phyloP scores from a whole-genome alignment of 1,140 invertebrate species.

The Samia ricini region DNA sequence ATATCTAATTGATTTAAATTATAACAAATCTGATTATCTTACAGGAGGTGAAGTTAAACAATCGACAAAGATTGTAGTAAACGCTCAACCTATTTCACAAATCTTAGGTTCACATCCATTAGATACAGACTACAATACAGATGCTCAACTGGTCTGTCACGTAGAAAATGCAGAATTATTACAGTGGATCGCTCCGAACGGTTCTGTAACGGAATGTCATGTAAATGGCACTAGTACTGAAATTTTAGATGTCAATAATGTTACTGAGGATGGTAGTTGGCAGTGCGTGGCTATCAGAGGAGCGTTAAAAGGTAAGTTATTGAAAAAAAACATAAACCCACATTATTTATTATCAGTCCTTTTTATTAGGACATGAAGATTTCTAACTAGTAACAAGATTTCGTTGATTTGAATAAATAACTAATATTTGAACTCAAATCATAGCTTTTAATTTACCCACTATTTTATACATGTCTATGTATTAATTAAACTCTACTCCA shows the following conservation, averaged over 20 bases:
- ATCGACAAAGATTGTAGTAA: slow-evolving; percentile 39
- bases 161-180: slow-evolving; percentile 42
- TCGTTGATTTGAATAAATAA: too few relatives aligned
- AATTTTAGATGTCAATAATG: slow-evolving; percentile 41
- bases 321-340: too few relatives aligned
- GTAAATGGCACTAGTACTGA: slow-evolving; percentile 34
- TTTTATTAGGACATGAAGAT: too few relatives aligned
- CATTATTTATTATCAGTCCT: too few relatives aligned
- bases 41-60: slow-evolving; percentile 46
- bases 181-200: slow-evolving; percentile 40
- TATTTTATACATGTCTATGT: too few relatives aligned
- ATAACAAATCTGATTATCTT: slow-evolving; percentile 9
- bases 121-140: slow-evolving; percentile 21
- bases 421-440: too few relatives aligned
- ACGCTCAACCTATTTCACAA: slow-evolving; percentile 42
- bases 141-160: slow-evolving; percentile 43
- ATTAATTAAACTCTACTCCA: too few relatives aligned
- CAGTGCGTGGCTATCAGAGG: slow-evolving; percentile 44
- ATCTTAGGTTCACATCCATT: slow-evolving; percentile 49
- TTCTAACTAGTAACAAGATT: too few relatives aligned
- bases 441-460: too few relatives aligned
- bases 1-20: neutral
- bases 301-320: slow-evolving; percentile 33
- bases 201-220: slow-evolving; percentile 18
- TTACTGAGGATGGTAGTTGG: slow-evolving; percentile 47